Evolutionary conservation across 2,797 vertebrate genomes (phyloP).

Genomic region (Coluber constrictor): DNA sequence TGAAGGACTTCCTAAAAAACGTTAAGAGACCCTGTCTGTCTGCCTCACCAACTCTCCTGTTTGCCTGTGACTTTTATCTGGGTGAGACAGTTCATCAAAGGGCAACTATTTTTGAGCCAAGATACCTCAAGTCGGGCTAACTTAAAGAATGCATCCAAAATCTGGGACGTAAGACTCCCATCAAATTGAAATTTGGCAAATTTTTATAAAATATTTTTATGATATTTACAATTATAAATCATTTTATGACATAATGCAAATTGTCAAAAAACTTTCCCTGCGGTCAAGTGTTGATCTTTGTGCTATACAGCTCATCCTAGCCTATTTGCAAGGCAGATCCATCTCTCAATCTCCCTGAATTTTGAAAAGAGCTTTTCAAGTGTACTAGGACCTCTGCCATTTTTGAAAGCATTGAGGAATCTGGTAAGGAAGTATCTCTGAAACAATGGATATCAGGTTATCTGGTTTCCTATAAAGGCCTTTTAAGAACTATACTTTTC

Average conservation of each 20-base stretch:
- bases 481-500: not conserved
- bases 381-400: not conserved
- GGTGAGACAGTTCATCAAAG: not conserved
- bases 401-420: not conserved
- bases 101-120: not conserved
- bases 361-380: not conserved
- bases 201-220: not conserved
- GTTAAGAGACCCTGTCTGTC: not conserved
- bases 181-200: not conserved
- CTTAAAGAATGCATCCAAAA: not conserved
- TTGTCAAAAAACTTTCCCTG: not conserved
- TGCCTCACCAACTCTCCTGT: no score
- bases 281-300: not conserved
- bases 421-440: not conserved
- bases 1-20: not conserved
- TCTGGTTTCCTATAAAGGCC: not conserved
- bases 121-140: not conserved
- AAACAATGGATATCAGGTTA: not conserved
- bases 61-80: not conserved
- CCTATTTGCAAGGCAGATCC: not conserved
- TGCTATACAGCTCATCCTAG: not conserved
- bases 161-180: not conserved
- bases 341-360: not conserved
- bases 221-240: no score
- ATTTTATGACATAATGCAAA: not conserved